phyloP scores from a whole-genome alignment of 2,797 vertebrate species.

The Crocidura indochinensis region DNA sequence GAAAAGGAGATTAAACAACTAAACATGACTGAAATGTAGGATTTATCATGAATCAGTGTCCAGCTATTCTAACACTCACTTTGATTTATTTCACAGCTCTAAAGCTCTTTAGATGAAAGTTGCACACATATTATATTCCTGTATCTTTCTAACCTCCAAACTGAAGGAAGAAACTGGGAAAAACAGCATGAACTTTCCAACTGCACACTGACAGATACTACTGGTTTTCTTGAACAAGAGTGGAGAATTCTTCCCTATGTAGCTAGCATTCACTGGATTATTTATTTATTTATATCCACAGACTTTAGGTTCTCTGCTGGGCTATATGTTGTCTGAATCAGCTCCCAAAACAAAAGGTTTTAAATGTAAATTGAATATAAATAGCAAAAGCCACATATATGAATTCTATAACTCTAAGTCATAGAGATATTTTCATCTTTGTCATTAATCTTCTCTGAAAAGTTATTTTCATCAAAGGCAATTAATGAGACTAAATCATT shows the following conservation, averaged over 20 bases:
- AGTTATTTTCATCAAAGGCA: slow-evolving; percentile 46
- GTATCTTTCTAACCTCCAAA: slow-evolving; percentile 44
- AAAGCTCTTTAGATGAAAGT: slow-evolving; percentile 37
- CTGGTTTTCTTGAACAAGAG: slow-evolving; percentile 17
- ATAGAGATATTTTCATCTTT: slow-evolving; percentile 69
- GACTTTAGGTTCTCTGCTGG: slow-evolving; percentile 22
- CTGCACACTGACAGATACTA: slow-evolving; percentile 39
- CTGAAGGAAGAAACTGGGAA: slow-evolving; percentile 20
- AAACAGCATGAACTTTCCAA: slow-evolving; percentile 4
- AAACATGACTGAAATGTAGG: no score
- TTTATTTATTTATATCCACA: slow-evolving; percentile 68
- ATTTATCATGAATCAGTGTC: no score
- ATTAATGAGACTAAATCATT: slow-evolving; percentile 30
- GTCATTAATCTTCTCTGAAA: slow-evolving; percentile 74
- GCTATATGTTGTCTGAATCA: slow-evolving; percentile 58
- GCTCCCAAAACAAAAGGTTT: slow-evolving; percentile 61
- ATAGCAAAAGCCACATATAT: slow-evolving; percentile 72
- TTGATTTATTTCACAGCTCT: slow-evolving; percentile 68
- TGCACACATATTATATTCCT: slow-evolving; percentile 16
- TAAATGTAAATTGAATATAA: slow-evolving; percentile 79
- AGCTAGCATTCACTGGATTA: slow-evolving; percentile 13
- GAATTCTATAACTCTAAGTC: slow-evolving; percentile 72
- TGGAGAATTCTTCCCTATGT: not conserved
- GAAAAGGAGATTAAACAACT: no score
- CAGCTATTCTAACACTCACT: not conserved